Evolutionary conservation across 2,113 vertebrate species (phyloP), one percentile per base, ranked within the genome.

Genomic region (Nannospalax galili): DNA sequence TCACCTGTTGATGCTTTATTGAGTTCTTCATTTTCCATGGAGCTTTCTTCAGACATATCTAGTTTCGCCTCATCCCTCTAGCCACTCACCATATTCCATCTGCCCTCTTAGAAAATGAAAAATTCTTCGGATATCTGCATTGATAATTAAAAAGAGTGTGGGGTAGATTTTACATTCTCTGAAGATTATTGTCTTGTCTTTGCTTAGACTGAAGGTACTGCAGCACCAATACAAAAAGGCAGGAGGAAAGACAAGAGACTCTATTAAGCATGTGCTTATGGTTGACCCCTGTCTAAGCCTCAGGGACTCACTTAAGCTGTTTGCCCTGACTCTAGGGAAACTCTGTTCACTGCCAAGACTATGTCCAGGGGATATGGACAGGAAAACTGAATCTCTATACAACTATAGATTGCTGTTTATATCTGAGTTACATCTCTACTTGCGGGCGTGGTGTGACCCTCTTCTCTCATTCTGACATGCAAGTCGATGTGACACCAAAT

Each of bases 281-380:
- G 77, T 75, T 85, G 77, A 12, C 24, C 30, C 28, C 7, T n/a
- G 8, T 56, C 26, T 24, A 11, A 7, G 6, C 28, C 92, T 78
- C 91, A 60, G 22, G 60, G 85, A 30, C 32, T 82, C 37, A 64
- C 69, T 67, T 64, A 82, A 5, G 30, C 9, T 48, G 22, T 93
- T 80, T 95, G 3, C 56, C n/a, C 60, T 35, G 52, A 40, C 65
- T 84, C 85, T 73, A 62, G 79, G 90, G 90, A 95, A 78, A 42
- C 1, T 65, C 40, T 73, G 4, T 73, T 32, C 5, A 22, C 60
- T 96, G n/a, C 70, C 85, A 84, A 93, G 35, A 75, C 35, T 80
- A 58, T 84, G 81, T 92, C 75, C 91, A 90, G 70, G 70, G 24
- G 22, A 93, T 85, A 26, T 90, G 77, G 64, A 70, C n/a, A 70